Evolutionary conservation across 2,888 invertebrate genomes (phyloP).

Genomic region (Amphipyra berbera): DNA sequence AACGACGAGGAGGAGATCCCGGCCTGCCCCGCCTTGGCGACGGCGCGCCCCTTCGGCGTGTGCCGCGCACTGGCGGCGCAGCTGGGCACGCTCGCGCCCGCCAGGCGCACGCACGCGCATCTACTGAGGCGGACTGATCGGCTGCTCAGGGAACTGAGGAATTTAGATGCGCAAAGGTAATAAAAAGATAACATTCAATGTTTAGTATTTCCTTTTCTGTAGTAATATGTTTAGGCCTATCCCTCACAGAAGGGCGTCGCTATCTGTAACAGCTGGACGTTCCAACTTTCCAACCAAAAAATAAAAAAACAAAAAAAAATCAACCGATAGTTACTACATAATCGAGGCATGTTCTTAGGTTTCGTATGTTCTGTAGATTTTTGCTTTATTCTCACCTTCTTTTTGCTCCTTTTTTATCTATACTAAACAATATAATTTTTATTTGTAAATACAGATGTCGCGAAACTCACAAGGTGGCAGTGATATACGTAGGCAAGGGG

Average conservation of each 20-base stretch:
- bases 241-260: no score
- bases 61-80: constrained; percentile 97
- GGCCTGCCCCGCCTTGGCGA: constrained; percentile 39
- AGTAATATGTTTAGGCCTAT: no score
- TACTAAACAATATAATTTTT: no score
- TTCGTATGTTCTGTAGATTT: no score
- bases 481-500: constrained; percentile 99
- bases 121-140: constrained; percentile 96
- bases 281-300: no score
- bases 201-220: no score
- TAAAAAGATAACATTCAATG: background rate
- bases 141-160: constrained; percentile 96
- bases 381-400: no score
- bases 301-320: no score
- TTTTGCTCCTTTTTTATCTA: no score
- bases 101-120: constrained; percentile 95
- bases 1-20: constrained; percentile 82
- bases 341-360: no score
- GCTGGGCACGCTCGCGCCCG: constrained; percentile 97
- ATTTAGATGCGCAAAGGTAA: constrained; percentile 96
- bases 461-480: constrained; percentile 98
- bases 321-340: no score
- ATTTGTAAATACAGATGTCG: constrained; percentile 91
- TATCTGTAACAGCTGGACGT: no score
- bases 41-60: constrained; percentile 93